Conservation (phyloP, 2,888 invertebrate genomes). For the Dexiosoma caninum region DNA sequence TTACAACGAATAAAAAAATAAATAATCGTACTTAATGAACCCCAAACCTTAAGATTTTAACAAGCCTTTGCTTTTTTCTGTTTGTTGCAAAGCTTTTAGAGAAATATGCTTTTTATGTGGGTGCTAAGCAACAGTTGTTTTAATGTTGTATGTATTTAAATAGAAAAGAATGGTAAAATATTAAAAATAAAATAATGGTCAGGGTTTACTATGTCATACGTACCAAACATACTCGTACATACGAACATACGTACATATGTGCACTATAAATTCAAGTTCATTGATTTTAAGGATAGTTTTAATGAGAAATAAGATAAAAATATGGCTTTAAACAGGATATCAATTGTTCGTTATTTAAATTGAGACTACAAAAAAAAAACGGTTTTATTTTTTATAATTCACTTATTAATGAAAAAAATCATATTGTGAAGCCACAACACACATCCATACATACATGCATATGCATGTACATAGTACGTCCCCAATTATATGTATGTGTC, state of each 20-base stretch:
- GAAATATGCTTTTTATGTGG: neutral
- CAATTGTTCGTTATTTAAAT: neutral
- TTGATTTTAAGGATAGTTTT: constrained; percentile 10
- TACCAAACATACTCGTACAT: too few relatives aligned
- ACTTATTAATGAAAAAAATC: neutral
- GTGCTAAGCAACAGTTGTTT: constrained; percentile 43
- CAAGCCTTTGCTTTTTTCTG: neutral
- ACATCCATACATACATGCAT: neutral
- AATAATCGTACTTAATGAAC: constrained; percentile 7
- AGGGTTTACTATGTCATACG: too few relatives aligned
- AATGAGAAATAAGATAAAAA: neutral
- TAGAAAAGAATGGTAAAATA: neutral
- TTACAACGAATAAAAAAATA: too few relatives aligned
- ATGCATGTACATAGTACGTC: too few relatives aligned
- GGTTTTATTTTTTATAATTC: neutral
- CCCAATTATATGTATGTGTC: neutral
- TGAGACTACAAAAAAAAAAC: too few relatives aligned
- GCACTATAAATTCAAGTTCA: constrained; percentile 5
- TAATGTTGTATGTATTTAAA: too few relatives aligned
- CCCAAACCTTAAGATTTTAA: constrained; percentile 2
- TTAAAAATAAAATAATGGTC: neutral
- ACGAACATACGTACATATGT: too few relatives aligned
- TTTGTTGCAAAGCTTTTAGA: neutral
- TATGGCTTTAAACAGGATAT: constrained; percentile 5
- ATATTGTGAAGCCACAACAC: neutral